Base-by-base conservation (phyloP, 2,113 vertebrate species). In the Potamarius usumacintae region DNA sequence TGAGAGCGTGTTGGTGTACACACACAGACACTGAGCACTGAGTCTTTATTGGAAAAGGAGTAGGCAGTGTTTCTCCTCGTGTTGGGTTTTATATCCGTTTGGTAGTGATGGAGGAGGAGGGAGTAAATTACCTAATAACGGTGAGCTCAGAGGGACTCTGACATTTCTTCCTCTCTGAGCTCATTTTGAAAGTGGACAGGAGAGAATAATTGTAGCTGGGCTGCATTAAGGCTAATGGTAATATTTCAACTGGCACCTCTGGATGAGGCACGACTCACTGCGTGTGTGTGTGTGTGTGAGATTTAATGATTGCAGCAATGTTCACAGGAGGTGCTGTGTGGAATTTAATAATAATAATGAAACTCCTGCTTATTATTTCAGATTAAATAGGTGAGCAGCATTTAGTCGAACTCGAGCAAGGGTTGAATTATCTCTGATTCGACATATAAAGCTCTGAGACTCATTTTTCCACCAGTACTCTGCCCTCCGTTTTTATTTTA, bases 151-250 rank as follows among this genome's bases (percentile, higher is more conserved):
- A 72, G 81, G 27, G 22, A 52, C 5, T 60, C 42, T 83, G 77
- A 30, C 55, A 63, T 84, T 86, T 83, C 18, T 52, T 74, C 50
- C 79, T 84, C 65, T 84, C 42, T 20, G 69, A 77, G 57, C 76
- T 60, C 88, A 85, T 83, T 55, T 69, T 76, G 30, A 71, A 89
- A 63, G 62, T 63, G 34, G 80, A 82, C 80, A 82, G 80, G 79
- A 63, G 80, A 82, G 80, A 82, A 82, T 82, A 60, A 82, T 82
- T 82, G 20, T 58, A 48, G 58, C 57, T 7, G 30, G 58, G 58
- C 80, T 82, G 20, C 80, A 82, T 82, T 82, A 82, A 82, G 12
- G 80, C 80, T 82, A 82, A 82, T 82, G 85, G 83, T 85, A 85
- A 87, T 89, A 50, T 86, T 89, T 82, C 30, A 42, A 71, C 79